These are phyloP conservation scores for Dynastes maya DNA, from an alignment of 2,888 invertebrate genomes.

Conservation along the genomic window DNA sequence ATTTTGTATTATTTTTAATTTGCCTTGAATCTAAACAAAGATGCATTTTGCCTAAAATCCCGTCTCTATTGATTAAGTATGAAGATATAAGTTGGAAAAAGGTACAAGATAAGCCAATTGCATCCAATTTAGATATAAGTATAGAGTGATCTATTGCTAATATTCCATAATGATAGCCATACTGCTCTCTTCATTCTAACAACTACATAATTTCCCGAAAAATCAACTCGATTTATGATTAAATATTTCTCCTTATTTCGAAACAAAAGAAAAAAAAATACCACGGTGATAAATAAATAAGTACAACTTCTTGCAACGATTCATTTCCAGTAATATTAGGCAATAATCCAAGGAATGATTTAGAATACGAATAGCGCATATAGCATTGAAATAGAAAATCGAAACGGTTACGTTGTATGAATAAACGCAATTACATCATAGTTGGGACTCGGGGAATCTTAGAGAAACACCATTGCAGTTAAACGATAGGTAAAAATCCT, in stretches of 20 bases:
- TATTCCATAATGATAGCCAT: background rate
- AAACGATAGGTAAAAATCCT: slow-evolving; percentile 46
- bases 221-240: background rate
- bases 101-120: background rate
- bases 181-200: background rate
- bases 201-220: background rate
- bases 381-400: slow-evolving; percentile 29
- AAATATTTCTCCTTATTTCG: slow-evolving; percentile 12
- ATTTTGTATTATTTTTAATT: too few relatives aligned
- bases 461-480: slow-evolving; percentile 23
- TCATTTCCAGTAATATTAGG: slow-evolving; percentile 42
- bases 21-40: too few relatives aligned
- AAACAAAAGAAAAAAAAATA: background rate
- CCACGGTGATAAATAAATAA: slow-evolving; percentile 13
- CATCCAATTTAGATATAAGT: too few relatives aligned
- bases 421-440: slow-evolving; percentile 47
- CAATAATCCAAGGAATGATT: slow-evolving; percentile 42
- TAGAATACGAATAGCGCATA: slow-evolving; percentile 16
- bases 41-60: too few relatives aligned
- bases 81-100: too few relatives aligned
- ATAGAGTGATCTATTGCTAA: background rate
- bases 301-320: slow-evolving; percentile 18
- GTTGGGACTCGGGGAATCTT: slow-evolving; percentile 41
- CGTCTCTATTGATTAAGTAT: too few relatives aligned
- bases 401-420: slow-evolving; percentile 33